Evolutionary conservation across 2,113 vertebrate genomes (phyloP).

Genomic region (Ranitomeya variabilis): DNA sequence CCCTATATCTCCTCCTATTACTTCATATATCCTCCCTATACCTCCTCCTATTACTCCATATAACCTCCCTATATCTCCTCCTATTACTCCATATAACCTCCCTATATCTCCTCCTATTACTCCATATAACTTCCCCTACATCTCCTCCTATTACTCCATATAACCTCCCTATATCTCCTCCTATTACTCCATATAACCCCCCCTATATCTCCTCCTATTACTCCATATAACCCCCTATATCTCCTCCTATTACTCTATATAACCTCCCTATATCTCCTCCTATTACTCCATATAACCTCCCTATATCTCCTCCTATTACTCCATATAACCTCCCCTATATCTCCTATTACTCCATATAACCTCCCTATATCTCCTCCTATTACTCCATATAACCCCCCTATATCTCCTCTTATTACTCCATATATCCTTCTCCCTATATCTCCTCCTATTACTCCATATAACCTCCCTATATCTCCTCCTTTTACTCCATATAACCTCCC

Average conservation of each 20-base stretch:
- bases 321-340: background rate
- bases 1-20: no score
- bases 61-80: no score
- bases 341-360: slow-evolving; percentile 14
- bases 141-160: no score
- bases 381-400: slow-evolving; percentile 15
- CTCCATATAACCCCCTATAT: no score
- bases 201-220: no score
- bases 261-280: background rate
- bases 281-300: slow-evolving; percentile 4
- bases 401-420: slow-evolving; percentile 22
- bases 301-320: slow-evolving; percentile 10
- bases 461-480: background rate
- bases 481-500: background rate
- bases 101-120: no score
- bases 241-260: slow-evolving; percentile 7
- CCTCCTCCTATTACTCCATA: no score
- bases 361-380: background rate
- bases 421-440: background rate
- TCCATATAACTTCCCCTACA: no score
- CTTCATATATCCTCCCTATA: no score
- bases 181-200: no score
- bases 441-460: background rate
- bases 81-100: no score
- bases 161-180: no score